These are phyloP conservation scores for Drosophila mayaguana DNA, from an alignment of 2,888 invertebrate genomes.

Conservation along the genomic window DNA sequence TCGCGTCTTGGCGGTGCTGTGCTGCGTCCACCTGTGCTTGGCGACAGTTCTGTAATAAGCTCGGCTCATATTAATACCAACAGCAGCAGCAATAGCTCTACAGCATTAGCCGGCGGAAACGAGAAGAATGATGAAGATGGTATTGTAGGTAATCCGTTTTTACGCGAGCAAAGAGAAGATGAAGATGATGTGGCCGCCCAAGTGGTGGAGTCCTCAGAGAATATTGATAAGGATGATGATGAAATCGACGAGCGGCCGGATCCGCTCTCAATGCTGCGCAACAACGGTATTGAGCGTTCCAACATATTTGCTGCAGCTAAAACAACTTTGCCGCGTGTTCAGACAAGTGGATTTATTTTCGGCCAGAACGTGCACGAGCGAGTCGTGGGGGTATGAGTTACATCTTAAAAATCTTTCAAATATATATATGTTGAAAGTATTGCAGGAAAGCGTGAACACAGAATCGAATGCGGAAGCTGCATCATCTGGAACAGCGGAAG, in stretches of 20 bases:
- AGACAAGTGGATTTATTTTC: constrained; percentile 91
- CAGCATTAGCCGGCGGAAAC: constrained; percentile 44
- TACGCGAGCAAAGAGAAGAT: constrained; percentile 79
- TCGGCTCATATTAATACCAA: constrained; percentile 47
- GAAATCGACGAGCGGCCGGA: constrained; percentile 82
- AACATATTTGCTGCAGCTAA: constrained; percentile 83
- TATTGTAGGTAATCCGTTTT: constrained; percentile 79
- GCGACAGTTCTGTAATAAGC: constrained; percentile 77
- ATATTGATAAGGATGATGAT: constrained; percentile 66
- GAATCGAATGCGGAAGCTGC: constrained; percentile 79
- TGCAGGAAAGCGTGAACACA: constrained; percentile 73
- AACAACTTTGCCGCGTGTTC: constrained; percentile 85
- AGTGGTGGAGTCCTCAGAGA: constrained; percentile 66
- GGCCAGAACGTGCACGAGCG: constrained; percentile 96
- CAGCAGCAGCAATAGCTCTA: constrained; percentile 46
- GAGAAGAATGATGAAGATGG: constrained; percentile 64
- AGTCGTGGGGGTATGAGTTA: constrained; percentile 88
- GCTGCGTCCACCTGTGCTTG: constrained; percentile 82
- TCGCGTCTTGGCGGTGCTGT: constrained; percentile 82
- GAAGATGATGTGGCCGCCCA: constrained; percentile 55
- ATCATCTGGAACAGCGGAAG: constrained; percentile 85
- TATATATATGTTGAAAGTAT: constrained; percentile 68
- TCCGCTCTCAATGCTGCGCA: constrained; percentile 82
- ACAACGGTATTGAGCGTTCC: constrained; percentile 83
- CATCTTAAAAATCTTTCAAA: not conserved